Evolutionary conservation across 2,888 invertebrate genomes (phyloP).

Genomic region (Cataglyphis albicans): DNA sequence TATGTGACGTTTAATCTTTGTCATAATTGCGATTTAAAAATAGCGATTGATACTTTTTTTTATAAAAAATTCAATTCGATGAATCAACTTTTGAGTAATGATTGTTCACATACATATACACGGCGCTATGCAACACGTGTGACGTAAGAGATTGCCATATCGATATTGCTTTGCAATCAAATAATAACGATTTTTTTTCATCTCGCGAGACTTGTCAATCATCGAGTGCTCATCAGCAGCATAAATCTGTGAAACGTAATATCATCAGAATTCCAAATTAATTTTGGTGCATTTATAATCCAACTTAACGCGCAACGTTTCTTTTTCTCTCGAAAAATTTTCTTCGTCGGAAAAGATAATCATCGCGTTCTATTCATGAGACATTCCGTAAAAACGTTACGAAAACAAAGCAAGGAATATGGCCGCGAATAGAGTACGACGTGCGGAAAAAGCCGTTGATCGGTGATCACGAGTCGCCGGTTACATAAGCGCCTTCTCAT

Average conservation of each 20-base stretch:
- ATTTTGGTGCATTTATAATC: not conserved
- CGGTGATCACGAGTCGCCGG: slow-evolving; percentile 17
- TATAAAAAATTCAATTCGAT: not conserved
- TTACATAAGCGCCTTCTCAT: slow-evolving; percentile 48
- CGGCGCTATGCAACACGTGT: not conserved
- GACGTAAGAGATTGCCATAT: slow-evolving; percentile 5
- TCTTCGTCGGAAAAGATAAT: not conserved
- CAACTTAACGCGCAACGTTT: not conserved
- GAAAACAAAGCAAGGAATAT: slow-evolving; percentile 19
- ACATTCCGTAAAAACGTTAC: not conserved
- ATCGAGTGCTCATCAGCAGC: not conserved
- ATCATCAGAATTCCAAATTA: not conserved
- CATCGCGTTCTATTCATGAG: not conserved
- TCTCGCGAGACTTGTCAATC: not conserved
- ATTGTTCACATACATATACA: not conserved
- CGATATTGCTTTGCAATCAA: not conserved
- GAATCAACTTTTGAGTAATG: slow-evolving; percentile 18
- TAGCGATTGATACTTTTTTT: not conserved
- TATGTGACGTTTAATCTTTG: not conserved
- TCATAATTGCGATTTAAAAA: not conserved
- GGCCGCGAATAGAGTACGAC: slow-evolving; percentile 6
- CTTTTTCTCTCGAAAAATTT: not conserved
- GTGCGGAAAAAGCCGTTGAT: slow-evolving; percentile 45
- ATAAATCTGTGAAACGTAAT: not conserved
- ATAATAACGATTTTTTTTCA: not conserved